Percentiles rank a stretch among this genome's conserved stretches.
phyloP scores from a whole-genome alignment of 1,140 invertebrate genomes.

The Penaeus indicus region DNA sequence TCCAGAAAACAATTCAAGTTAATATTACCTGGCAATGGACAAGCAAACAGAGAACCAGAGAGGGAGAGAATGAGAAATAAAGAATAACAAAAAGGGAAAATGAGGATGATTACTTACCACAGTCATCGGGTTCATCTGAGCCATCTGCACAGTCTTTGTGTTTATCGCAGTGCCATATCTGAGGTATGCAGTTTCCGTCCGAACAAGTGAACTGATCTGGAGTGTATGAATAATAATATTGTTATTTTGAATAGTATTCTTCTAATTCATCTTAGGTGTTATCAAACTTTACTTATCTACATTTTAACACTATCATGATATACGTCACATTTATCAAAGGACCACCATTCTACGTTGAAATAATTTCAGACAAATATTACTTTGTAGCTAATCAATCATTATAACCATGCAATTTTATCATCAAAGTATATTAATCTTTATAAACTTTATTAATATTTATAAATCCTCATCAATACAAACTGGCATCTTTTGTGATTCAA shows the following conservation, averaged over 20 bases:
- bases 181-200: conserved; percentile 56
- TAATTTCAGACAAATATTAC: too few species aligned
- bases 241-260: not conserved
- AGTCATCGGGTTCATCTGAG: conserved; percentile 72
- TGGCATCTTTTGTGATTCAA: too few species aligned
- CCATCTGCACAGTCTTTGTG: conserved; percentile 73
- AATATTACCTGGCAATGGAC: too few species aligned
- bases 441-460: too few species aligned
- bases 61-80: not conserved
- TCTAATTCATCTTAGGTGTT: not conserved
- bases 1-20: too few species aligned
- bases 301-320: not conserved
- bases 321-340: too few species aligned
- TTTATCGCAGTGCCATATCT: conserved; percentile 71
- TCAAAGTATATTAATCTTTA: too few species aligned
- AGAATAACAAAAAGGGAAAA: not conserved
- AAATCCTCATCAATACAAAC: not conserved
- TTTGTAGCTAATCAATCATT: too few species aligned
- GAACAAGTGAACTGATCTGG: conserved; percentile 53
- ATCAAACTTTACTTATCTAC: not conserved
- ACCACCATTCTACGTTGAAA: too few species aligned
- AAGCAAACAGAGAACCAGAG: too few species aligned
- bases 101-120: conserved; percentile 21
- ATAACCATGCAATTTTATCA: too few species aligned
- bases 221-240: not conserved